phyloP scores from a whole-genome alignment of 2,113 vertebrate genomes.

The Xyliphius kryptos region DNA sequence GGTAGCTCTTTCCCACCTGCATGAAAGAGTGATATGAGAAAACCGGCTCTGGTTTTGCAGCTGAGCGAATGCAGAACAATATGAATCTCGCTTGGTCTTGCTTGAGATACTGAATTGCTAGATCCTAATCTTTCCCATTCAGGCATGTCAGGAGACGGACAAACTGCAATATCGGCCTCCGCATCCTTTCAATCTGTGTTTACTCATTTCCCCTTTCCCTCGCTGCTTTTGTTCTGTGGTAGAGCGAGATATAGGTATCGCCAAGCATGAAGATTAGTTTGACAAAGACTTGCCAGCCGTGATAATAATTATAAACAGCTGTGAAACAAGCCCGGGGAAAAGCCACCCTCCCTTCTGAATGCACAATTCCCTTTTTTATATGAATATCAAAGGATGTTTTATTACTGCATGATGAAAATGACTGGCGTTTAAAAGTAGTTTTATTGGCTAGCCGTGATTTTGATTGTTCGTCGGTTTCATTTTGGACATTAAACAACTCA shows the following conservation, averaged over 20 bases:
- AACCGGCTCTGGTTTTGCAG: slow-evolving; percentile 56
- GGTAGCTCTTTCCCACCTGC: slow-evolving; percentile 53
- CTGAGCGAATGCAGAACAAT: slow-evolving; percentile 60
- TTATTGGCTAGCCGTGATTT: not conserved
- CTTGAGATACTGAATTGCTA: slow-evolving; percentile 51
- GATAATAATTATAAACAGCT: slow-evolving; percentile 55
- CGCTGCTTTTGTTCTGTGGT: slow-evolving; percentile 46
- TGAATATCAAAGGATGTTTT: not conserved
- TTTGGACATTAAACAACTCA: not conserved
- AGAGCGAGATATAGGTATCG: slow-evolving; percentile 52
- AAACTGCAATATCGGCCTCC: slow-evolving; percentile 36
- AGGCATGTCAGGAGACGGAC: slow-evolving; percentile 36
- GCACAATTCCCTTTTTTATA: not conserved
- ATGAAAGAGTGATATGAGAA: slow-evolving; percentile 45
- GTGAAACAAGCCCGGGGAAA: slow-evolving; percentile 22
- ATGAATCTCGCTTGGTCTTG: slow-evolving; percentile 45
- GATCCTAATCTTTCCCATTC: slow-evolving; percentile 56
- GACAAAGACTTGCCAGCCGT: slow-evolving; percentile 52
- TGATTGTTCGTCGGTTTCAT: not conserved
- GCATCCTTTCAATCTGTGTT: slow-evolving; percentile 42
- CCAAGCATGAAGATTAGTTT: slow-evolving; percentile 52
- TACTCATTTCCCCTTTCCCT: slow-evolving; percentile 52
- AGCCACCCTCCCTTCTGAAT: slow-evolving; percentile 4
- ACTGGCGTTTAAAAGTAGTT: slow-evolving; percentile 1
- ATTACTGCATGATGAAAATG: not conserved